Evolutionary conservation across 2,113 vertebrate genomes (phyloP), one percentile per base, ranked within the genome.

Genomic region (Mastomys coucha): DNA sequence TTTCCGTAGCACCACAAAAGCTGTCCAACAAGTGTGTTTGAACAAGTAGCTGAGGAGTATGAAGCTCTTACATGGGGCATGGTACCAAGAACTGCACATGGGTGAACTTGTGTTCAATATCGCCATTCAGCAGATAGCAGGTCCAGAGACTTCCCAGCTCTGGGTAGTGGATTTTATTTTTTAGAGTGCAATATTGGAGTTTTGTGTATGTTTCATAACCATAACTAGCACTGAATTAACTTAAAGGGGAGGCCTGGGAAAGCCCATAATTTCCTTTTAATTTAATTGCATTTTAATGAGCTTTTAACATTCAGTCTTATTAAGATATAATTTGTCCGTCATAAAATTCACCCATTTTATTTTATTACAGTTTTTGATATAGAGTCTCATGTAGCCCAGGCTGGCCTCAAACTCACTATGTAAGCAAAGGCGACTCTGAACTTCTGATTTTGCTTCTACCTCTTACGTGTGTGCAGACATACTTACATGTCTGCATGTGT

Each of bases 251-350:
- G 69, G 28, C 33, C 58, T 20, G 93, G 60, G 84, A 92, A 96
- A 93, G 65, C 60, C 36, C 60, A 91, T 56, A 45, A 10, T 19
- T 91, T 81, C 85, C 87, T 92, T 78, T 88, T 96, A 78, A 77
- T 95, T 77, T 77, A 92, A 96, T 82, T 63, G 58, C 31, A 17
- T 89, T 96, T 84, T 33, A 93, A 95, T 26, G 63, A 36, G 84
- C 42, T 49, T 86, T 69, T 86, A 86, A 86, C 84, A 63, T 42
- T 28, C 81, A 89, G 65, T 7, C 88, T 95, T 94, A 80, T 56
- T 91, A 78, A 69, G 65, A 58, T 85, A n/a, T 89, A 91, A 96
- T 90, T 90, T 95, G 78, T 16, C 80, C 49, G 70, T n/a, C 65
- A 45, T 88, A 91, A 88, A 82, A 82, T 58, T 86, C 49, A 69